Conservation (phyloP, 2,113 vertebrate species). For the Phocoena phocoena region DNA sequence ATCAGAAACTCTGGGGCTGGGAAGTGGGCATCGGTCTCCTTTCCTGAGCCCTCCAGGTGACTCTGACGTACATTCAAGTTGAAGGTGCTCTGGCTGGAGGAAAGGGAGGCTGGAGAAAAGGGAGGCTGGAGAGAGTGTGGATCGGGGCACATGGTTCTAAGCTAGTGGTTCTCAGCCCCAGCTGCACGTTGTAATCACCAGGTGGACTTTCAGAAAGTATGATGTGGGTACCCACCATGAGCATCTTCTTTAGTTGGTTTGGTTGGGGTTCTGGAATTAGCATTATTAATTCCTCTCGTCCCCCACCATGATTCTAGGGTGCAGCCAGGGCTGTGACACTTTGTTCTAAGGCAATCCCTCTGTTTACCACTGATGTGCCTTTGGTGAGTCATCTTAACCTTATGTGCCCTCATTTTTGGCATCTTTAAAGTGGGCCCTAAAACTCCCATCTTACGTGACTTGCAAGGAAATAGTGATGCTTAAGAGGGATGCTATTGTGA, state of each 20-base stretch:
- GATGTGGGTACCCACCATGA: not conserved
- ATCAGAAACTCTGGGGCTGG: not conserved
- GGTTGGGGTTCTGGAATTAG: not conserved
- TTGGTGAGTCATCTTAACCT: not conserved
- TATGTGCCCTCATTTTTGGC: not conserved
- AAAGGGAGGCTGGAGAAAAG: too few species aligned
- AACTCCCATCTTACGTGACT: not conserved
- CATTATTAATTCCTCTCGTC: not conserved
- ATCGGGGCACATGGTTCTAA: not conserved
- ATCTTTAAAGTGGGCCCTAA: not conserved
- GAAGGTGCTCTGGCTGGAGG: not conserved
- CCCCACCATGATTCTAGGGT: not conserved
- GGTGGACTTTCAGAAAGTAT: not conserved
- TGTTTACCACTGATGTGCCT: not conserved
- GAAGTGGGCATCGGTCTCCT: fast-evolving
- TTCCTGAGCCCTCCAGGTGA: not conserved
- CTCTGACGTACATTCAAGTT: too few species aligned
- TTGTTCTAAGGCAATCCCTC: not conserved
- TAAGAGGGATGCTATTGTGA: not conserved
- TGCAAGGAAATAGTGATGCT: not conserved
- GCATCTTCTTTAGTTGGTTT: not conserved
- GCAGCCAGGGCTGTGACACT: not conserved
- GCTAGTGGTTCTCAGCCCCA: not conserved
- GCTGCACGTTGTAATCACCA: too few species aligned
- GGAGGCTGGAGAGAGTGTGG: not conserved